These are phyloP conservation scores for Sisyra terminalis DNA, from an alignment of 2,888 invertebrate genomes.

Conservation along the genomic window DNA sequence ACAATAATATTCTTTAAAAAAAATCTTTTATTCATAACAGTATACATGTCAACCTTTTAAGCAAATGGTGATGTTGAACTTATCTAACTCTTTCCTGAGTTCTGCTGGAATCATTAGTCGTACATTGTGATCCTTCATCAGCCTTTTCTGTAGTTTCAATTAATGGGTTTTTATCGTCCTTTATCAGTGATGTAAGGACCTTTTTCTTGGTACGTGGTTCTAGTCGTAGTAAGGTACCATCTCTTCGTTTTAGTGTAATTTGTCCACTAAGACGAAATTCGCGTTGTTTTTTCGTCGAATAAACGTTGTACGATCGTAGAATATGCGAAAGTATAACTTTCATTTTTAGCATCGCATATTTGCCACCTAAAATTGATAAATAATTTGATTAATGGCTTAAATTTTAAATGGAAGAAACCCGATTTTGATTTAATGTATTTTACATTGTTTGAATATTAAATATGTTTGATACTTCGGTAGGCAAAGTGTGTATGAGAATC, in stretches of 20 bases:
- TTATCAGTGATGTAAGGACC: neutral
- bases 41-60: no score
- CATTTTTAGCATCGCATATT: conserved; percentile 52
- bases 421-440: no score
- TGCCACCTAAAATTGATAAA: conserved; percentile 31
- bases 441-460: no score
- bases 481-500: no score
- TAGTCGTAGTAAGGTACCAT: conserved; percentile 37
- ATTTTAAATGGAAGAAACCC: no score
- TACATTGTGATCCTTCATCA: neutral
- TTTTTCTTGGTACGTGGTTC: conserved; percentile 10
- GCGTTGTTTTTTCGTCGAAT: conserved; percentile 38
- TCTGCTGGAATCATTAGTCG: no score
- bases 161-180: neutral
- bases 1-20: no score
- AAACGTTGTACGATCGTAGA: conserved; percentile 41
- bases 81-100: no score
- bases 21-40: no score
- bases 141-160: neutral
- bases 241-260: conserved; percentile 47
- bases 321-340: conserved; percentile 51
- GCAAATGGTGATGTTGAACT: no score
- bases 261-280: conserved; percentile 45
- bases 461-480: no score
- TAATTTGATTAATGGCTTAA: neutral